Base-by-base conservation (phyloP, 2,113 vertebrate species). In the Speoplatyrhinus poulsoni region DNA sequence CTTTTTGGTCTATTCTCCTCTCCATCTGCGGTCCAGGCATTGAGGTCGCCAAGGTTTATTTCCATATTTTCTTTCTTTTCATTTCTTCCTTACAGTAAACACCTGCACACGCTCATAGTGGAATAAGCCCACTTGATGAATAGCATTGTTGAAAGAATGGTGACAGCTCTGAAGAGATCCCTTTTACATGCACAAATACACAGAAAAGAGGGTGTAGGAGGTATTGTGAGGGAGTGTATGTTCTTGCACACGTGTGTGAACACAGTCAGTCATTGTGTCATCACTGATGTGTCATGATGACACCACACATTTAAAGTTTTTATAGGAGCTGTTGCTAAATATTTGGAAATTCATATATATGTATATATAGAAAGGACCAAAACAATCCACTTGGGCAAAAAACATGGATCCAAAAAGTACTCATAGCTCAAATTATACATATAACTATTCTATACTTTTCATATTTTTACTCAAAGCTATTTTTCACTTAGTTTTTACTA, bases 51-150 rank as follows among this genome's bases (percentile, higher is more conserved):
- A 83, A 72, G 62, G 64, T 84, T 85, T 81, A 66, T 78, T 81
- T 82, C 70, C 62, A 65, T 81, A 79, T 63, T 65, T 61, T 62
- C 53, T 62, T 65, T 77, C 60, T 66, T 52, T 69, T 69, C 66
- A 70, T 82, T 33, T 13, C 46, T 32, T 75, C 62, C 62, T 77
- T 83, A 84, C 86, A 86, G 89, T 87, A 89, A 89, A 88, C 86
- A 88, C 86, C 85, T 89, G 87, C 79, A 80, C 58, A 4, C 72
- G 56, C 72, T 32, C 57, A 7, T 32, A 79, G 73, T 72, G 65
- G 69, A 74, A 82, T 53, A 61, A 77, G 65, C 19, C 36, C 19
- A 15, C 75, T 62, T 32, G 67, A 85, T 85, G 86, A 87, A 89
- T 82, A 69, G 75, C n/a, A 4, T 59, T 19, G 72, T 50, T 87